Conservation (phyloP, 2,888 invertebrate genomes). For the Agrochola macilenta region DNA sequence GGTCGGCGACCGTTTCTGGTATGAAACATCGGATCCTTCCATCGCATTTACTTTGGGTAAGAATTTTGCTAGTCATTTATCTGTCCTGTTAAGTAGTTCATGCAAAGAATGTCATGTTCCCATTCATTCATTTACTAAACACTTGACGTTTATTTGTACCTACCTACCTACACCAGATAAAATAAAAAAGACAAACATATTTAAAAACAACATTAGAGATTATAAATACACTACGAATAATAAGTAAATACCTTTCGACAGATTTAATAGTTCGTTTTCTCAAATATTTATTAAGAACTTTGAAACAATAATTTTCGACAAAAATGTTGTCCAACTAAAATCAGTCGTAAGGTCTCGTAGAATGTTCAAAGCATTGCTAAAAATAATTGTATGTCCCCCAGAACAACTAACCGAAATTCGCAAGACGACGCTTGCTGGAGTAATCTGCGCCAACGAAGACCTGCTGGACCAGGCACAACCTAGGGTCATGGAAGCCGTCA, state of each 20-base stretch:
- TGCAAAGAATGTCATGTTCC: background rate
- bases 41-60: conserved; percentile 93
- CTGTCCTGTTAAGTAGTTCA: background rate
- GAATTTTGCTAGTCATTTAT: conserved; percentile 25
- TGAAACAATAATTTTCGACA: background rate
- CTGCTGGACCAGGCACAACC: conserved; percentile 91
- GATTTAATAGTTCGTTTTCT: background rate
- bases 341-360: background rate
- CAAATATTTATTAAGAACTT: background rate
- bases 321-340: background rate
- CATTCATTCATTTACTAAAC: background rate
- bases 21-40: conserved; percentile 93
- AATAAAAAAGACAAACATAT: background rate
- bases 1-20: conserved; percentile 96
- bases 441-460: conserved; percentile 95
- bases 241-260: background rate
- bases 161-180: background rate
- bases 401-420: conserved; percentile 95
- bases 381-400: conserved; percentile 66
- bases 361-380: background rate
- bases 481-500: conserved; percentile 92
- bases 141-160: background rate
- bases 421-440: conserved; percentile 93
- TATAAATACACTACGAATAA: too few relatives aligned
- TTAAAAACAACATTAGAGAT: too few relatives aligned